A percentile compares a stretch with the other conserved stretches of the same genome.
phyloP scores from a whole-genome alignment of 1,140 invertebrate genomes.

The Heliconius hewitsoni region DNA sequence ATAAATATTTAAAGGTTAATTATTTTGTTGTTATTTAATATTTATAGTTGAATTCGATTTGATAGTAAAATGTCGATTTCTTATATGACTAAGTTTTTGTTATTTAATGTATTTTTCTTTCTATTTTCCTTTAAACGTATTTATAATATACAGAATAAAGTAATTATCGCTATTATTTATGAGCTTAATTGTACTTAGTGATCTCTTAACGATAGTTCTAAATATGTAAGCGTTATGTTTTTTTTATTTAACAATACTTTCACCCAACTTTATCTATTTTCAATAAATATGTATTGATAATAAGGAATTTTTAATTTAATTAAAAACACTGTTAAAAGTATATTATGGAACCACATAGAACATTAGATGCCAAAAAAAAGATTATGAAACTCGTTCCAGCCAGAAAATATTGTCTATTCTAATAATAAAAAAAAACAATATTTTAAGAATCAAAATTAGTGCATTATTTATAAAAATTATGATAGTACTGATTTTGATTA shows the following conservation, averaged over 20 bases:
- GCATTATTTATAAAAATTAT: too few species aligned
- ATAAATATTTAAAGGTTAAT: background rate
- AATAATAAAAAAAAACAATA: too few species aligned
- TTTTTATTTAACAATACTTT: conserved; percentile 33
- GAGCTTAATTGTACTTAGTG: background rate
- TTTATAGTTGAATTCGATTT: too few species aligned
- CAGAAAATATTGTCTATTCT: too few species aligned
- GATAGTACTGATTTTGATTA: too few species aligned
- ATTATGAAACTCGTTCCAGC: too few species aligned
- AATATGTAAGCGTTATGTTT: conserved; percentile 21
- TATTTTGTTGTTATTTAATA: background rate
- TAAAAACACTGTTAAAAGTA: background rate
- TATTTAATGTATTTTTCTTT: too few species aligned
- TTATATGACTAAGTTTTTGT: too few species aligned
- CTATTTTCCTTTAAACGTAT: background rate
- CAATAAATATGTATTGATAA: background rate
- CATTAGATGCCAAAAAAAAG: too few species aligned
- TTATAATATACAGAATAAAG: background rate
- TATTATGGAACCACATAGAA: too few species aligned
- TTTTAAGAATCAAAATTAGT: too few species aligned
- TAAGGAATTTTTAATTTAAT: background rate
- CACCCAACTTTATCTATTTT: background rate
- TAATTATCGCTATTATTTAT: background rate
- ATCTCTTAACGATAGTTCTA: conserved; percentile 6
- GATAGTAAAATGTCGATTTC: too few species aligned